Evolutionary conservation across 2,888 invertebrate genomes (phyloP).

Genomic region (Trichogramma dendrolimi): DNA sequence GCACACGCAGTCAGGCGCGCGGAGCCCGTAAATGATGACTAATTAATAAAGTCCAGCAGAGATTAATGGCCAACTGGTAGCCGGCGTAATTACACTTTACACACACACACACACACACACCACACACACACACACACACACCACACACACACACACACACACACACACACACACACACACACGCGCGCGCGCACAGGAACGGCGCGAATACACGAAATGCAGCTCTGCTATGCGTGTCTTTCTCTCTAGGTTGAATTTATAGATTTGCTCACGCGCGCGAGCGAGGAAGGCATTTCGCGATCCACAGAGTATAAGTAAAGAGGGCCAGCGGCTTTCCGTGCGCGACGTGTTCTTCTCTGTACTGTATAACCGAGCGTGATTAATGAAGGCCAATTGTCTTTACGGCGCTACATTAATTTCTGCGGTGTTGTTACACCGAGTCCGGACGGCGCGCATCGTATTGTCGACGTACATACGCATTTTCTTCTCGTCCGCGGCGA

Average conservation of each 20-base stretch:
- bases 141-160: conserved; percentile 4
- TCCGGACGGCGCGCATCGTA: no score
- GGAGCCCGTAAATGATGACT: conserved; percentile 26
- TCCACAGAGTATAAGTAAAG: not conserved
- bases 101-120: conserved; percentile 24
- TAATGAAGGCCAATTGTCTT: conserved; percentile 41
- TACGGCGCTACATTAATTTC: conserved; percentile 39
- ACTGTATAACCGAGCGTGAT: conserved; percentile 31
- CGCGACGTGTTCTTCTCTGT: conserved; percentile 9
- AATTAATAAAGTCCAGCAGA: conserved; percentile 35
- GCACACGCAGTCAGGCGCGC: not conserved
- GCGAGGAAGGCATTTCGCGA: conserved; percentile 24
- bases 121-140: conserved; percentile 31
- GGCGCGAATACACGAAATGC: not conserved
- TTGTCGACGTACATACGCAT: no score
- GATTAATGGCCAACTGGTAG: conserved; percentile 34
- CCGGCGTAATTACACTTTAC: conserved; percentile 32
- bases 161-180: conserved; percentile 27
- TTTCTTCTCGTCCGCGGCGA: no score
- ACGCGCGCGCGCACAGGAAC: conserved; percentile 17
- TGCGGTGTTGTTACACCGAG: conserved; percentile 14
- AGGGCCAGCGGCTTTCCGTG: not conserved
- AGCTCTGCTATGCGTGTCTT: no score
- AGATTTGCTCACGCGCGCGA: conserved; percentile 33
- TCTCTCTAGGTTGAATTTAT: conserved; percentile 29